Percentiles rank a stretch among this genome's conserved stretches.
Evolutionary conservation across 2,113 vertebrate species (phyloP).

Genomic region (Brachyhypopomus occidentalis): DNA sequence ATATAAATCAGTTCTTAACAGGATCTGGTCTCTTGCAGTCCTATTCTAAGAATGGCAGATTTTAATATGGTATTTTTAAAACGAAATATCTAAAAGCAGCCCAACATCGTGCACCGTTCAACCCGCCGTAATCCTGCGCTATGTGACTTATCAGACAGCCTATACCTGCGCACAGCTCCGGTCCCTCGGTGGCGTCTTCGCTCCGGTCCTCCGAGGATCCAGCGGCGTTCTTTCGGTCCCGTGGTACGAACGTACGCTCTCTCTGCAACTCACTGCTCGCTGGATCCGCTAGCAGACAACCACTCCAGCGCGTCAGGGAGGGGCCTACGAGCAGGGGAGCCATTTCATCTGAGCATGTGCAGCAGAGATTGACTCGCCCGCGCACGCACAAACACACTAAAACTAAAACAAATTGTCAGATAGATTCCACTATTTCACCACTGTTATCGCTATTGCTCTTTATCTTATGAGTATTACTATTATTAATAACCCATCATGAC

Average conservation of each 20-base stretch:
- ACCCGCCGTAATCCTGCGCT: neutral
- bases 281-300: conserved; percentile 62
- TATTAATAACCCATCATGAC: too few relatives aligned
- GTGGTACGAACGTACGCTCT: conserved; percentile 58
- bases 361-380: conserved; percentile 9
- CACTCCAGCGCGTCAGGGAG: conserved; percentile 57
- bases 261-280: conserved; percentile 63
- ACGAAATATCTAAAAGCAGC: neutral
- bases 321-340: conserved; percentile 43
- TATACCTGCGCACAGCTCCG: conserved; percentile 73
- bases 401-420: neutral
- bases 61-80: neutral
- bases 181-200: conserved; percentile 68
- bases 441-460: too few relatives aligned
- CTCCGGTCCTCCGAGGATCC: conserved; percentile 69
- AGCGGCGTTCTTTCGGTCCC: conserved; percentile 58
- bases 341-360: conserved; percentile 68
- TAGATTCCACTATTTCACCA: too few relatives aligned
- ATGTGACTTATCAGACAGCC: too few relatives aligned
- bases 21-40: too few relatives aligned
- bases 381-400: neutral
- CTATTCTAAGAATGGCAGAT: too few relatives aligned
- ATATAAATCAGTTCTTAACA: neutral
- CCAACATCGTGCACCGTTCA: neutral
- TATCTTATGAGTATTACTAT: too few relatives aligned